These are phyloP conservation scores for Cataglyphis rosenhaueri DNA, from an alignment of 2,888 invertebrate species.

Conservation along the genomic window DNA sequence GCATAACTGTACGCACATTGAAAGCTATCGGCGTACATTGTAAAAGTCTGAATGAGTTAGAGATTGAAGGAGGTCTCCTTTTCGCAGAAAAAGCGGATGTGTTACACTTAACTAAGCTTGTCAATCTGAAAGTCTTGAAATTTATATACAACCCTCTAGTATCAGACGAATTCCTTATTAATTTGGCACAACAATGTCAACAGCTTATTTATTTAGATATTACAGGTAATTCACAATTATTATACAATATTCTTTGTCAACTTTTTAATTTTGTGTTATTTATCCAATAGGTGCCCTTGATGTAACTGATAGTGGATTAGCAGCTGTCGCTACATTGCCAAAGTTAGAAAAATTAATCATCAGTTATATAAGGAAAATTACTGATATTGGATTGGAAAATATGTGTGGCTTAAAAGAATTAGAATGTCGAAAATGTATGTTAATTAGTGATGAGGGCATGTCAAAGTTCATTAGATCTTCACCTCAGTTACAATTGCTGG, in stretches of 20 bases:
- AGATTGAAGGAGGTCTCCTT: conserved; percentile 76
- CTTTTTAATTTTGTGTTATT: background rate
- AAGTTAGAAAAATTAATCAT: conserved; percentile 77
- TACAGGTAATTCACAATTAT: conserved; percentile 67
- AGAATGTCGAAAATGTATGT: conserved; percentile 77
- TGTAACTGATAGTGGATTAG: conserved; percentile 64
- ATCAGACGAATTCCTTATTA: conserved; percentile 86
- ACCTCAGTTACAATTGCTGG: conserved; percentile 76
- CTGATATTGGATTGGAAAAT: conserved; percentile 73
- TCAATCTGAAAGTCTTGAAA: conserved; percentile 86
- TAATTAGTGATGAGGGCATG: conserved; percentile 74
- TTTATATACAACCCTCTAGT: conserved; percentile 86
- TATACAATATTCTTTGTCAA: background rate
- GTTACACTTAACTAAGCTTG: conserved; percentile 84
- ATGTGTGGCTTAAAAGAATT: conserved; percentile 75
- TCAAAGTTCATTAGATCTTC: conserved; percentile 69
- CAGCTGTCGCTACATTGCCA: conserved; percentile 74
- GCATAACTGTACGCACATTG: conserved; percentile 72
- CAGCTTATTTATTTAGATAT: conserved; percentile 76
- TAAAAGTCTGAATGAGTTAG: conserved; percentile 74
- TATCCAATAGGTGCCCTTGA: conserved; percentile 49
- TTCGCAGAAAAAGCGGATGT: conserved; percentile 81
- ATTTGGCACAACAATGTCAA: conserved; percentile 83
- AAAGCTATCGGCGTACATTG: conserved; percentile 73
- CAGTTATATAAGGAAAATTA: conserved; percentile 73